phyloP scores from a whole-genome alignment of 2,797 vertebrate species.

The Cetoscarus ocellatus region DNA sequence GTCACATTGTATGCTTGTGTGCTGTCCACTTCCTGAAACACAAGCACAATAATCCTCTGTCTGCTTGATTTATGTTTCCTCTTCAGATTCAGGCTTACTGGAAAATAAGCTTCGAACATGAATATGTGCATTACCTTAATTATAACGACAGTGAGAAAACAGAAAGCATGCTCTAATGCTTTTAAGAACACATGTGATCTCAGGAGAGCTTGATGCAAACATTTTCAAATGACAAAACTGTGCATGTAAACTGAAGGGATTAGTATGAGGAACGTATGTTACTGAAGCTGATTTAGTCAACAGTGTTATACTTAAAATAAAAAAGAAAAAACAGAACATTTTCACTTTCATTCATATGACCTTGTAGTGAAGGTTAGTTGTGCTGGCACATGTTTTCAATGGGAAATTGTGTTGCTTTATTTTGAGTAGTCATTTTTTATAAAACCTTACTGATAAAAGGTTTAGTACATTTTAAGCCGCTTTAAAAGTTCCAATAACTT shows the following conservation, averaged over 20 bases:
- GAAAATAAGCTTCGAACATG: conserved; percentile 25
- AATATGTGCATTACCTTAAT: conserved; percentile 8
- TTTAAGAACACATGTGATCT: conserved; percentile 2
- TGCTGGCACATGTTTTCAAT: too few species aligned
- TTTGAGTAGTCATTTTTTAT: too few species aligned
- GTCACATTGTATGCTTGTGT: conserved; percentile 23
- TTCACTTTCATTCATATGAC: too few species aligned
- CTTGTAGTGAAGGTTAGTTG: too few species aligned
- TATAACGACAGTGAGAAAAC: neutral
- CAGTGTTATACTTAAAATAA: too few species aligned
- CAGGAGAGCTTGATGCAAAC: neutral
- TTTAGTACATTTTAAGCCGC: too few species aligned
- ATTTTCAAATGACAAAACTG: neutral
- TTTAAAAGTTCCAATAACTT: too few species aligned
- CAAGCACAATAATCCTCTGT: conserved; percentile 40
- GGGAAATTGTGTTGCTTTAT: too few species aligned
- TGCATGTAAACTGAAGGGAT: neutral
- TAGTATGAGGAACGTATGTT: neutral
- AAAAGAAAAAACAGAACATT: too few species aligned
- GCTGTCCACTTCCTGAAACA: conserved; percentile 41
- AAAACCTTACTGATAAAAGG: too few species aligned
- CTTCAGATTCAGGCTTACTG: conserved; percentile 18
- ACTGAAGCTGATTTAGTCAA: neutral
- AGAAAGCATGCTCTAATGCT: neutral
- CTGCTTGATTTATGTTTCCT: conserved; percentile 20